A percentile compares a stretch with the other conserved stretches of the same genome.
Evolutionary conservation across 2,888 invertebrate genomes (phyloP).

Genomic region (Helleia helle): DNA sequence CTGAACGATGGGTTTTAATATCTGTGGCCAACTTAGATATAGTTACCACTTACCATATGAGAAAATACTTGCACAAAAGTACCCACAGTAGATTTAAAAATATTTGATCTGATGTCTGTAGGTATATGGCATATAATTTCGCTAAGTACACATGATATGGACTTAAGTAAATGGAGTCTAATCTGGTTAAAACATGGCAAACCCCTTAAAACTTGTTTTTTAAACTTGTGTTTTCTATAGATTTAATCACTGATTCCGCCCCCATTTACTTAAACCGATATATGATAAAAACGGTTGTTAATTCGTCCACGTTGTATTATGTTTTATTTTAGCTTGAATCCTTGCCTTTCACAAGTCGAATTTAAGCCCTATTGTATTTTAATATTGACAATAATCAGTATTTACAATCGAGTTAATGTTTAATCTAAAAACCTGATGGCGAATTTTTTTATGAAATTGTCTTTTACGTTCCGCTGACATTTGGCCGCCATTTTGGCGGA

Average conservation of each 20-base stretch:
- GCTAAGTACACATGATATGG: constrained; percentile 2
- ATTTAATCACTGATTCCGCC: no score
- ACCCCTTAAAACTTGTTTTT: no score
- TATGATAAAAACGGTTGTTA: no score
- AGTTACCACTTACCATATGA: constrained; percentile 31
- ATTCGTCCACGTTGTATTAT: not conserved
- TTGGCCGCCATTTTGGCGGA: constrained; percentile 5
- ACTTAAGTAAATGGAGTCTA: no score
- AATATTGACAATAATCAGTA: constrained; percentile 71
- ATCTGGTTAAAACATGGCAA: no score
- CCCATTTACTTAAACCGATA: no score
- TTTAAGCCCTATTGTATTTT: constrained; percentile 37
- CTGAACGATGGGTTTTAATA: not conserved
- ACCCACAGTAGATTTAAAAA: constrained; percentile 33
- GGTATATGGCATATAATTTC: not conserved
- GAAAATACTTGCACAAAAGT: constrained; percentile 41
- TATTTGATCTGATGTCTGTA: constrained; percentile 36
- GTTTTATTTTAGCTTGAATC: constrained; percentile 1
- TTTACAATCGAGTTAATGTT: constrained; percentile 33
- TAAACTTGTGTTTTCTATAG: no score
- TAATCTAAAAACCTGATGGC: constrained; percentile 42
- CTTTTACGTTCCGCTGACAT: constrained; percentile 64
- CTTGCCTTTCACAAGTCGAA: constrained; percentile 2
- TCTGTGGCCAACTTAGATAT: constrained; percentile 19
- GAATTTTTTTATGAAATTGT: constrained; percentile 49